Percentiles rank a stretch among this genome's conserved stretches.
Evolutionary conservation across 2,797 vertebrate species (phyloP).

Genomic region (Phrynocephalus guinanensis): DNA sequence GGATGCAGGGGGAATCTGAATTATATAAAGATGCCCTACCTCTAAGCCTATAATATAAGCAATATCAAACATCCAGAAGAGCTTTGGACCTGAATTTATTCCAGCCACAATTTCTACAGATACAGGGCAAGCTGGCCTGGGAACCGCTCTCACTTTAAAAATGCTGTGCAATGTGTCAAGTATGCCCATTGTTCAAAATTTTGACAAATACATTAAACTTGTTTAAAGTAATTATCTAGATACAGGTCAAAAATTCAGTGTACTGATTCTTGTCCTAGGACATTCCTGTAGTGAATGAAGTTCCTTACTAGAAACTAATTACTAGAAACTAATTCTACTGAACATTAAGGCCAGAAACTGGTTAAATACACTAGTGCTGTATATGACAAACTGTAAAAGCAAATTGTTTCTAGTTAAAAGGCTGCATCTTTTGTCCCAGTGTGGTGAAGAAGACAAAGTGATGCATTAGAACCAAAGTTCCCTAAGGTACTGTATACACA

Average conservation of each 20-base stretch:
- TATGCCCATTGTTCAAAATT: background rate
- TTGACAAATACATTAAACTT: background rate
- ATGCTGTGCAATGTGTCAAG: background rate
- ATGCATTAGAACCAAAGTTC: too few species aligned
- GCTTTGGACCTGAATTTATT: background rate
- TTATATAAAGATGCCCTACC: too few species aligned
- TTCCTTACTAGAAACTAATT: conserved; percentile 3
- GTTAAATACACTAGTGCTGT: too few species aligned
- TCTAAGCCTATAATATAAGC: background rate
- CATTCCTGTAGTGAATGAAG: background rate
- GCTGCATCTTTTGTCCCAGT: too few species aligned
- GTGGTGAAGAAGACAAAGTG: too few species aligned
- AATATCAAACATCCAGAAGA: background rate
- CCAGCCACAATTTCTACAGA: background rate
- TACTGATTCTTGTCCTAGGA: background rate
- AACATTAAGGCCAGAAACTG: too few species aligned
- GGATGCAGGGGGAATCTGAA: background rate
- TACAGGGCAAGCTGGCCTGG: background rate
- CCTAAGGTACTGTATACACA: too few species aligned
- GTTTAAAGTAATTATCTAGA: background rate
- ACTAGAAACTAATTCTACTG: conserved; percentile 1
- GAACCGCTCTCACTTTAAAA: background rate
- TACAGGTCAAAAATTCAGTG: background rate
- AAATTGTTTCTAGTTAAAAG: too few species aligned
- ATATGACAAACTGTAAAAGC: too few species aligned